Conservation (phyloP, 2,888 invertebrate genomes). For the Andrena flavipes region DNA sequence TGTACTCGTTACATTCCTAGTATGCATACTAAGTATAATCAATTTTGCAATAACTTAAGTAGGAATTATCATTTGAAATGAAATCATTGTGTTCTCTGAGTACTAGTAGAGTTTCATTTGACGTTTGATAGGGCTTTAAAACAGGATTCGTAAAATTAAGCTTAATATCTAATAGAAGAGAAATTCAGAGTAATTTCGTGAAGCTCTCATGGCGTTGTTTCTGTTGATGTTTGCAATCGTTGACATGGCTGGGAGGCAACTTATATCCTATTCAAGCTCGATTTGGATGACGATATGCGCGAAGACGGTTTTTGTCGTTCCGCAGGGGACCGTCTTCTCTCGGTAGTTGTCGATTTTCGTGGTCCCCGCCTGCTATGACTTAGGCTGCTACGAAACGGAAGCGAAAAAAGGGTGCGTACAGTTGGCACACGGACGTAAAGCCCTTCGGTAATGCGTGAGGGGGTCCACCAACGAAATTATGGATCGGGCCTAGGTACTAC, state of each 20-base stretch:
- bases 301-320: conserved; percentile 10
- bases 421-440: conserved; percentile 59
- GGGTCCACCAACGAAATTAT: conserved; percentile 81
- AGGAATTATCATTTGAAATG: neutral
- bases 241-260: neutral
- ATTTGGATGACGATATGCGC: neutral
- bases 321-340: conserved; percentile 15
- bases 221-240: neutral
- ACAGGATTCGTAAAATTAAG: neutral
- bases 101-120: neutral
- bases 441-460: conserved; percentile 73
- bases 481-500: conserved; percentile 78
- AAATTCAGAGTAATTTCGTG: neutral
- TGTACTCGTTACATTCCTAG: neutral
- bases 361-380: conserved; percentile 15
- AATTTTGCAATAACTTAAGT: neutral
- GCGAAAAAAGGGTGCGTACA: conserved; percentile 66
- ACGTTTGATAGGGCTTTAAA: neutral
- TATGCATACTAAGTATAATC: neutral
- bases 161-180: neutral
- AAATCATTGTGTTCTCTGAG: neutral
- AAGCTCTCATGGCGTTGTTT: neutral
- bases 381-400: conserved; percentile 27
- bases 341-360: conserved; percentile 42
- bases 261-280: neutral